These are phyloP conservation scores for Theonella swinhoei DNA, from an alignment of 37 sponge, comb jelly and placozoan species.

Conservation along the genomic window DNA sequence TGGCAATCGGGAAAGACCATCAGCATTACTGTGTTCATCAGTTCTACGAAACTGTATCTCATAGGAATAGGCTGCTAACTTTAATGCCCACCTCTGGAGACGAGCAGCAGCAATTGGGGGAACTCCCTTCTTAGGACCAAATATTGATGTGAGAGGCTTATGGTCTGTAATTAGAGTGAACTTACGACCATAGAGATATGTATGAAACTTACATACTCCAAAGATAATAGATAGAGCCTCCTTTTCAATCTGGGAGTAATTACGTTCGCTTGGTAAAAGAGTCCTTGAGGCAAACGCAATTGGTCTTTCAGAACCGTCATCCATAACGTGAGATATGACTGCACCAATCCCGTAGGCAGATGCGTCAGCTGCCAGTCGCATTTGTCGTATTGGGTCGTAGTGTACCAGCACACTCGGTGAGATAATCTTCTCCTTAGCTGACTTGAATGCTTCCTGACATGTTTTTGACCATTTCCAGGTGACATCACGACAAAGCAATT, in stretches of 20 bases:
- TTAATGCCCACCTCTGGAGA: slow-evolving; percentile 41
- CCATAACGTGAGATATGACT: slow-evolving; percentile 35
- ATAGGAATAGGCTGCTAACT: slow-evolving; percentile 47
- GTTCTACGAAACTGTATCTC: slow-evolving; percentile 61
- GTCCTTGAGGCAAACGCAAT: slow-evolving; percentile 50
- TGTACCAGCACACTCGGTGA: slow-evolving; percentile 35
- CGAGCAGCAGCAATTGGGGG: slow-evolving; percentile 49
- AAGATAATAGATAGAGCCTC: too few relatives aligned
- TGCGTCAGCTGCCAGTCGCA: slow-evolving; percentile 28
- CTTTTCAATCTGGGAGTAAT: slow-evolving; percentile 28
- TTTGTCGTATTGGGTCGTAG: slow-evolving; percentile 2
- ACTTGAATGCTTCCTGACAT: slow-evolving; percentile 10
- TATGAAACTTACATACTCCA: slow-evolving; percentile 53
- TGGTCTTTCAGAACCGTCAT: slow-evolving; percentile 54
- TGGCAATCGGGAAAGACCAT: slow-evolving; percentile 64
- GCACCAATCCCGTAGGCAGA: slow-evolving; percentile 33
- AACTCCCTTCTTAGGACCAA: slow-evolving; percentile 46
- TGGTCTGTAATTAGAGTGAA: slow-evolving; percentile 54
- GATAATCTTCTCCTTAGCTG: slow-evolving; percentile 5
- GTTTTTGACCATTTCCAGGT: slow-evolving; percentile 26
- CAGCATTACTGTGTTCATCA: slow-evolving; percentile 56
- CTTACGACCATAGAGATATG: slow-evolving; percentile 54
- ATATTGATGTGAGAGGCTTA: slow-evolving; percentile 23
- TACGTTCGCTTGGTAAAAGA: slow-evolving; percentile 12
- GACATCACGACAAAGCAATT: slow-evolving; percentile 8